Evolutionary conservation across 2,113 vertebrate species (phyloP), one percentile per base, ranked within the genome.

Genomic region (Kobus ellipsiprymnus): DNA sequence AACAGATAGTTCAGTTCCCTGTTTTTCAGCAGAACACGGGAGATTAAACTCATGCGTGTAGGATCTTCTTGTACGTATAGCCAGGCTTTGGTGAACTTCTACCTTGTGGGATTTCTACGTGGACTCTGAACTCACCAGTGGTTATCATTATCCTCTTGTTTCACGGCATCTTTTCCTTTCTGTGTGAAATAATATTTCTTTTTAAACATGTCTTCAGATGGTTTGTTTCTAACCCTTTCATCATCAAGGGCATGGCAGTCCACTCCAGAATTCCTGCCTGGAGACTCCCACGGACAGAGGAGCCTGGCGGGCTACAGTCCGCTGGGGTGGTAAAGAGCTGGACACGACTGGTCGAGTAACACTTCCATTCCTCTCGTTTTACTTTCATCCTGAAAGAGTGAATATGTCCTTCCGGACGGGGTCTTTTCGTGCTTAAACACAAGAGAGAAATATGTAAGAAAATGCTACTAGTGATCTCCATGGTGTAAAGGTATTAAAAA

Each of bases 301-400:
- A 71, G 9, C 64, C n/a, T 71, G 64, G 17, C 3, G 19, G 17
- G 64, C n/a, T 36, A 0, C n/a, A 6, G 64, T 23, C n/a, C 19
- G 1, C 5, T 0, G 19, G n/a, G 64, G 9, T 36, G n/a, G 19
- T 36, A 71, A 36, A 21, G 19, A 36, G 17, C 3, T 12, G 64
- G 9, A 36, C n/a, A 1, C 2, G 0, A 36, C 64, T 71, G 64
- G 23, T 3, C 4, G 9, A 36, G n/a, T 23, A 71, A 71, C n/a
- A 6, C n/a, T 21, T 36, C 1, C 0, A 5, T 36, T 21, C 2
- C 9, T 5, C 2, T 36, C 8, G 1, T 67, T 19, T 19, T 21
- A 10, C 64, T 36, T 36, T 13, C 16, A 30, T 60, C 36, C 4
- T 30, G 15, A 29, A 44, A 59, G 55, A 12, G 9, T 30, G 25